These are phyloP conservation scores for Aporophyla nigra DNA, from an alignment of 2,888 invertebrate genomes.

Conservation along the genomic window DNA sequence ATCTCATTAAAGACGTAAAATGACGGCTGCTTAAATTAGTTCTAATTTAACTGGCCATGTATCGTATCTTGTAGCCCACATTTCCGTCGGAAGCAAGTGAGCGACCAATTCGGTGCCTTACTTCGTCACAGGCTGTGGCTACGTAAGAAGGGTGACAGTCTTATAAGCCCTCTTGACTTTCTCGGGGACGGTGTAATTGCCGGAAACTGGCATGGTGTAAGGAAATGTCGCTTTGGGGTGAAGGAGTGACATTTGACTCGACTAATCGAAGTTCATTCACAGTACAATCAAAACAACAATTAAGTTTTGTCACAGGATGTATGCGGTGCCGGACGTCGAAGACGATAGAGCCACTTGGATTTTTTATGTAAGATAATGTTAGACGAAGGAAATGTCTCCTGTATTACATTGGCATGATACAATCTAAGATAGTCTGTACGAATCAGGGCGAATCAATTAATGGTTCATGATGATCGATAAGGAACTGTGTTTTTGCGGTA, in stretches of 20 bases:
- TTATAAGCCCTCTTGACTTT: constrained; percentile 80
- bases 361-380: constrained; percentile 62
- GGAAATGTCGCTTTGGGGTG: constrained; percentile 85
- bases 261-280: constrained; percentile 86
- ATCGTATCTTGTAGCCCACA: constrained; percentile 80
- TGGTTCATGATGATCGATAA: not conserved
- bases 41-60: constrained; percentile 71
- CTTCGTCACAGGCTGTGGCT: constrained; percentile 86
- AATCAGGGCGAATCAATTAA: not conserved
- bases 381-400: constrained; percentile 28
- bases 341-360: constrained; percentile 70
- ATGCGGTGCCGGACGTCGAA: constrained; percentile 71
- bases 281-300: constrained; percentile 85
- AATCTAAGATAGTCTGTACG: constrained; percentile 3
- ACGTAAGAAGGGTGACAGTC: constrained; percentile 83
- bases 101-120: constrained; percentile 80
- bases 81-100: constrained; percentile 87
- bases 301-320: constrained; percentile 85
- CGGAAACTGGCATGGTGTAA: constrained; percentile 85
- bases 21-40: constrained; percentile 71
- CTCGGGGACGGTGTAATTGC: constrained; percentile 88
- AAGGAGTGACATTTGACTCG: constrained; percentile 89
- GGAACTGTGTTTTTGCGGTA: not conserved
- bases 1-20: constrained; percentile 63
- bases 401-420: constrained; percentile 11